Percentiles rank a stretch among this genome's conserved stretches.
phyloP scores from a whole-genome alignment of 2,888 invertebrate species.

The Alitta virens region DNA sequence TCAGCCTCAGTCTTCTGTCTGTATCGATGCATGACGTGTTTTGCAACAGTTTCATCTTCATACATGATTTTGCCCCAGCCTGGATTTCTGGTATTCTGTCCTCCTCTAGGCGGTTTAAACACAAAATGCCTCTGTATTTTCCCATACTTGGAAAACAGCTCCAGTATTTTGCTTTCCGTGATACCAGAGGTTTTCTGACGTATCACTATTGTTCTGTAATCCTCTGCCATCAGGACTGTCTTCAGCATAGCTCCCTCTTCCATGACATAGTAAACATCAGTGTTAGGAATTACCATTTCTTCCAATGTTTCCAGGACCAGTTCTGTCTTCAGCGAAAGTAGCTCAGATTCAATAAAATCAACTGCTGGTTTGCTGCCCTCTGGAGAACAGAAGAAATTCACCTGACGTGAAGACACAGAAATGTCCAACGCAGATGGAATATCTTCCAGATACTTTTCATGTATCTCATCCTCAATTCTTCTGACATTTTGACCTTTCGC shows the following conservation, averaged over 20 bases:
- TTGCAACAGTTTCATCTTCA: neutral
- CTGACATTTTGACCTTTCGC: too few species aligned
- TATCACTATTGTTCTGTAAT: conserved; percentile 1
- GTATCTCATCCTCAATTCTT: too few species aligned
- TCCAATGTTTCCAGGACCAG: too few species aligned
- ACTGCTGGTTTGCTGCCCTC: neutral
- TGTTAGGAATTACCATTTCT: neutral
- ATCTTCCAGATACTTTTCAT: too few species aligned
- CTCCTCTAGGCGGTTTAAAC: too few species aligned
- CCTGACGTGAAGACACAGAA: too few species aligned
- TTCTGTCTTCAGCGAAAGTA: too few species aligned
- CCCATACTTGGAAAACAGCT: neutral
- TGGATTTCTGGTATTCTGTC: too few species aligned
- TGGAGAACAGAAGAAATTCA: neutral
- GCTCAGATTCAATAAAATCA: neutral
- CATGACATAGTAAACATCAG: neutral
- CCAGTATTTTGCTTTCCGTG: neutral
- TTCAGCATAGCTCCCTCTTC: neutral
- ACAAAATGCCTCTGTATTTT: neutral
- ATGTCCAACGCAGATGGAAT: too few species aligned
- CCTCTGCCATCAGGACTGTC: conserved; percentile 4
- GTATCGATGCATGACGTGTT: neutral
- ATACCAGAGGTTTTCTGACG: neutral
- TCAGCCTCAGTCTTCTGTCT: neutral
- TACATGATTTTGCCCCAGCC: conserved; percentile 4